Evolutionary conservation across 1,140 invertebrate species (phyloP).

Genomic region (Cyrtorhinus lividipennis): DNA sequence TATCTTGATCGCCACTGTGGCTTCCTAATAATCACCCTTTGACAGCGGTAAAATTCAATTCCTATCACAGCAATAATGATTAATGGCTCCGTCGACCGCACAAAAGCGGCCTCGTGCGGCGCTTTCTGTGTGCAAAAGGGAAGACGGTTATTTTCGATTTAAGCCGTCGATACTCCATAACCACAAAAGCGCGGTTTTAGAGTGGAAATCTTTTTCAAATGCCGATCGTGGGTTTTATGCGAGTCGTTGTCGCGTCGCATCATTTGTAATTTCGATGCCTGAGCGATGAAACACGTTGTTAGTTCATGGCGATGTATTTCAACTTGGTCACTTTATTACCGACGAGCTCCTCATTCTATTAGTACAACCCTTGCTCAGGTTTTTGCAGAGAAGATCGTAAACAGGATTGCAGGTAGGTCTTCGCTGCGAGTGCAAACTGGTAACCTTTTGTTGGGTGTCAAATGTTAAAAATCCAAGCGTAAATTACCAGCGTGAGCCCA

Average conservation of each 20-base stretch:
- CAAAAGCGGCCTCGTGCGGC: neutral
- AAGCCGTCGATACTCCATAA: neutral
- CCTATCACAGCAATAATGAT: neutral
- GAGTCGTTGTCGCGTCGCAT: neutral
- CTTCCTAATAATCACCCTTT: neutral
- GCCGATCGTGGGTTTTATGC: neutral
- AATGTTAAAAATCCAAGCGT: neutral
- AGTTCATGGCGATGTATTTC: neutral
- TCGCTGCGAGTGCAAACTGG: too few relatives aligned
- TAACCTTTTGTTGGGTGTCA: too few relatives aligned
- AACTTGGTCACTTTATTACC: neutral
- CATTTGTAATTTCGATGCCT: neutral
- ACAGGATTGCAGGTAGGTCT: too few relatives aligned
- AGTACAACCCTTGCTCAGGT: too few relatives aligned
- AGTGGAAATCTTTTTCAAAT: neutral
- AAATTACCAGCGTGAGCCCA: neutral
- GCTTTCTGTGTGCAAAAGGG: neutral
- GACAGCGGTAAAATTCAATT: neutral
- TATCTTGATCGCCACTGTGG: neutral
- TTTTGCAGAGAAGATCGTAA: too few relatives aligned
- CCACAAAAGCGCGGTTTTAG: neutral
- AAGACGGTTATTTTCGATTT: neutral
- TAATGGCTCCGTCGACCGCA: neutral
- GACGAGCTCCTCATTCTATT: neutral
- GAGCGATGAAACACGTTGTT: neutral